These are phyloP conservation scores for Melipona quadrifasciata DNA, from an alignment of 1,140 invertebrate genomes.

Conservation along the genomic window DNA sequence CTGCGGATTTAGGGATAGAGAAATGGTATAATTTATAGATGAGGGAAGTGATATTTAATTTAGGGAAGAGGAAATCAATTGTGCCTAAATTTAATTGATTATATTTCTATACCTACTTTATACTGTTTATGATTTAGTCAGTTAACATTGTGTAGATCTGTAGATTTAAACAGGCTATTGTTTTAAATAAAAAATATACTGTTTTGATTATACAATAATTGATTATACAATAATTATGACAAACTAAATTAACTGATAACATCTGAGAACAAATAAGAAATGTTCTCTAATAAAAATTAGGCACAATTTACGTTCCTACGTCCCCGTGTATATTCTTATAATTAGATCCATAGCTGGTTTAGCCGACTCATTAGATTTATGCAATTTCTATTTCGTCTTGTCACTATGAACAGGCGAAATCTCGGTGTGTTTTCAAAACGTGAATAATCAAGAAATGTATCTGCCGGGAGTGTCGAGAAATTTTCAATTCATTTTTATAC, in stretches of 20 bases:
- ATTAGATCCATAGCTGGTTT: neutral
- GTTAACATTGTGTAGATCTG: neutral
- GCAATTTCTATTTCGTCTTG: conserved; percentile 26
- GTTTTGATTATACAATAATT: too few relatives aligned
- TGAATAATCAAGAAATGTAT: conserved; percentile 37
- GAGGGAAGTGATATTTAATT: neutral
- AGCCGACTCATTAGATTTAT: neutral
- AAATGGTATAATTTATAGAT: neutral
- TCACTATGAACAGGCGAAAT: conserved; percentile 52
- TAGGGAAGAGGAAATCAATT: neutral
- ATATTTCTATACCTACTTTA: too few relatives aligned
- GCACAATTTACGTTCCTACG: neutral
- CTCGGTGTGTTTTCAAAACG: conserved; percentile 54
- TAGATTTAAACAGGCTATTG: neutral
- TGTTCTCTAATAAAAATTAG: neutral
- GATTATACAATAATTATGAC: neutral
- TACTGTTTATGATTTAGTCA: too few relatives aligned
- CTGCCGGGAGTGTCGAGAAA: conserved; percentile 46
- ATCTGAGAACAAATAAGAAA: neutral
- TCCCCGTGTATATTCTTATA: too few relatives aligned
- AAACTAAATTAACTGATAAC: neutral
- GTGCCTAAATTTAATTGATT: neutral
- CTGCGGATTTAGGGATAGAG: neutral
- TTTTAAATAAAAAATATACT: neutral
- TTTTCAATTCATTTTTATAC: conserved; percentile 1